Evolutionary conservation across 1,140 invertebrate species (phyloP).

Genomic region (Aphaenogaster floridana): DNA sequence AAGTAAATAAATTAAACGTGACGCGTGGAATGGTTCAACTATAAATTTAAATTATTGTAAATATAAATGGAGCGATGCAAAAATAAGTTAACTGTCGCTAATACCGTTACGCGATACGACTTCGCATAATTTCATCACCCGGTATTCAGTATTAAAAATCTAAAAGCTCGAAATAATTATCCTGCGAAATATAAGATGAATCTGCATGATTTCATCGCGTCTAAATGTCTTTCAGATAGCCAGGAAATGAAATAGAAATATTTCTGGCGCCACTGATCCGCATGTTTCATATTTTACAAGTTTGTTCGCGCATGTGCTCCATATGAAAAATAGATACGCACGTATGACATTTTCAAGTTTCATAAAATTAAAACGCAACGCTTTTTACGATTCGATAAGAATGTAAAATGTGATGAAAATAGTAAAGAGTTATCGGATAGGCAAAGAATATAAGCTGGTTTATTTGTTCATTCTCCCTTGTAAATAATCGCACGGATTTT

Average conservation of each 20-base stretch:
- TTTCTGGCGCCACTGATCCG: not conserved
- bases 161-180: not conserved
- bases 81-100: not conserved
- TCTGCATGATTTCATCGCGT: not conserved
- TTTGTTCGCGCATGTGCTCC: not conserved
- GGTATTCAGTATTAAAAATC: conserved; percentile 7
- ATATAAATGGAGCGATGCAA: not conserved
- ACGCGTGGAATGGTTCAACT: not conserved
- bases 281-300: not conserved
- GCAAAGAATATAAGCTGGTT: conserved; percentile 21
- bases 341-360: not conserved
- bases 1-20: conserved; percentile 3
- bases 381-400: not conserved
- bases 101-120: conserved; percentile 54
- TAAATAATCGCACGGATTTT: conserved; percentile 42
- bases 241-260: not conserved
- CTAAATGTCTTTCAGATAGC: not conserved
- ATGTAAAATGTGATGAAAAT: not conserved
- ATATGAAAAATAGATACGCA: not conserved
- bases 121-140: not conserved
- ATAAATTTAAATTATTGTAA: conserved; percentile 22
- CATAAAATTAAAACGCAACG: not conserved
- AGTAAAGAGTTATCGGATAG: not conserved
- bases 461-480: conserved; percentile 62
- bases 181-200: not conserved